A percentile compares a stretch with the other conserved stretches of the same genome.
These are phyloP conservation scores for Hestina assimilis DNA, from an alignment of 1,140 invertebrate species.

Conservation along the genomic window DNA sequence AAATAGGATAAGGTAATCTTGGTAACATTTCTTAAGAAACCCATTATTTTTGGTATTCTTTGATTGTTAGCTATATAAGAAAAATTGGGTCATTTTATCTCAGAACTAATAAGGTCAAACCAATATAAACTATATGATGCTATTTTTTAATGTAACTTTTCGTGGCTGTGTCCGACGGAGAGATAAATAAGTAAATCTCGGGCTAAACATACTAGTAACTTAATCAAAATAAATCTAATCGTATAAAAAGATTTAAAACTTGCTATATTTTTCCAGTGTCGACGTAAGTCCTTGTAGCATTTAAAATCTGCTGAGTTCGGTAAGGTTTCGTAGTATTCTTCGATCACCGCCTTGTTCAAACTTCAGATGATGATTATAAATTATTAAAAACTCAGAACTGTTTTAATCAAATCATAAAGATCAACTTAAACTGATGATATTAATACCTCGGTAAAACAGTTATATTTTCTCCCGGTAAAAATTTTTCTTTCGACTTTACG, in stretches of 20 bases:
- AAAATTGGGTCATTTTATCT: too few species aligned
- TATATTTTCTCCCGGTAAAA: slow-evolving; percentile 48
- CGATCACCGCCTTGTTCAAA: slow-evolving; percentile 16
- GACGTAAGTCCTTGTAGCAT: slow-evolving; percentile 70
- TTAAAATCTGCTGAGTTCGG: slow-evolving; percentile 58
- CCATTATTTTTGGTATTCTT: too few species aligned
- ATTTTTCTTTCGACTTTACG: slow-evolving; percentile 41
- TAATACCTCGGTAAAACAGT: slow-evolving; percentile 64
- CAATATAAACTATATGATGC: too few species aligned
- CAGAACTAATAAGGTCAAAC: too few species aligned
- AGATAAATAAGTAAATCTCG: too few species aligned
- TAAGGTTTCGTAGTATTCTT: slow-evolving; percentile 48
- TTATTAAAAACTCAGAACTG: slow-evolving; percentile 3
- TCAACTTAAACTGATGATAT: not conserved
- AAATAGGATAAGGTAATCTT: too few species aligned
- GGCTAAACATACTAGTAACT: too few species aligned
- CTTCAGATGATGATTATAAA: not conserved
- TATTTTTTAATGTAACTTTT: too few species aligned
- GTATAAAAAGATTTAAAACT: slow-evolving; percentile 27
- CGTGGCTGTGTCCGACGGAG: too few species aligned
- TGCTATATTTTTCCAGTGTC: slow-evolving; percentile 79
- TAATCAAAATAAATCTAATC: not conserved
- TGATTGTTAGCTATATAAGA: too few species aligned
- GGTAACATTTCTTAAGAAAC: too few species aligned
- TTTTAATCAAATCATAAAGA: too few species aligned